Evolutionary conservation across 2,797 vertebrate species (phyloP).

Genomic region (Xenentodon cancila): DNA sequence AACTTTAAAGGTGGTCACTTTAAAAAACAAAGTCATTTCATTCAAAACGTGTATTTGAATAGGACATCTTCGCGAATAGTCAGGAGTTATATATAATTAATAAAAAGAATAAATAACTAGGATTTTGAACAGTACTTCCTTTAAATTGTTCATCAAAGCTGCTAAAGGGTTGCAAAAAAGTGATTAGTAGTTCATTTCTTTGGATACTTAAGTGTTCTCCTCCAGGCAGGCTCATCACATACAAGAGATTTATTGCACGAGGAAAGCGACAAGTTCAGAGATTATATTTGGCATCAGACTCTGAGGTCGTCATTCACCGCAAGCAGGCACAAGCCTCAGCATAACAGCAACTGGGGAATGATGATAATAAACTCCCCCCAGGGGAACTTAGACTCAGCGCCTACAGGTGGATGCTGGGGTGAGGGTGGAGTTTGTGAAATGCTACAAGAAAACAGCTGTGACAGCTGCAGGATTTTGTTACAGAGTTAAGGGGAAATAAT

Average conservation of each 20-base stretch:
- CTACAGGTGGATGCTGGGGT: constrained; percentile 44
- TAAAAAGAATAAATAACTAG: background rate
- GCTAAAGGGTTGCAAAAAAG: constrained; percentile 6
- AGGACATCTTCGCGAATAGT: no score
- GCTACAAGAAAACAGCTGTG: constrained; percentile 16
- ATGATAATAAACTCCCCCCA: constrained; percentile 40
- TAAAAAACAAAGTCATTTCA: no score
- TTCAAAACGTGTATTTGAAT: no score
- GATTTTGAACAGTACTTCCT: background rate
- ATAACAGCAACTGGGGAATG: constrained; percentile 33
- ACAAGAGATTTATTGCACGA: constrained; percentile 10
- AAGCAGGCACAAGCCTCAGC: constrained; percentile 26
- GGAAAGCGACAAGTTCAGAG: constrained; percentile 19
- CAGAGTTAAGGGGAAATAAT: constrained; percentile 15
- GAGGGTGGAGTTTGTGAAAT: constrained; percentile 29
- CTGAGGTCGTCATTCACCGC: constrained; percentile 27
- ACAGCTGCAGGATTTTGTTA: constrained; percentile 16
- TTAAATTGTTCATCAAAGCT: constrained; percentile 6
- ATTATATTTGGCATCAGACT: constrained; percentile 31
- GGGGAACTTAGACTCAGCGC: constrained; percentile 26
- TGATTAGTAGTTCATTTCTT: constrained; percentile 8
- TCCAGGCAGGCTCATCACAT: constrained; percentile 9
- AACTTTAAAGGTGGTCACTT: no score
- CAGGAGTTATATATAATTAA: no score
- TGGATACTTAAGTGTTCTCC: constrained; percentile 1